phyloP scores from a whole-genome alignment of 2,113 vertebrate genomes.

The Platysteira castanea region DNA sequence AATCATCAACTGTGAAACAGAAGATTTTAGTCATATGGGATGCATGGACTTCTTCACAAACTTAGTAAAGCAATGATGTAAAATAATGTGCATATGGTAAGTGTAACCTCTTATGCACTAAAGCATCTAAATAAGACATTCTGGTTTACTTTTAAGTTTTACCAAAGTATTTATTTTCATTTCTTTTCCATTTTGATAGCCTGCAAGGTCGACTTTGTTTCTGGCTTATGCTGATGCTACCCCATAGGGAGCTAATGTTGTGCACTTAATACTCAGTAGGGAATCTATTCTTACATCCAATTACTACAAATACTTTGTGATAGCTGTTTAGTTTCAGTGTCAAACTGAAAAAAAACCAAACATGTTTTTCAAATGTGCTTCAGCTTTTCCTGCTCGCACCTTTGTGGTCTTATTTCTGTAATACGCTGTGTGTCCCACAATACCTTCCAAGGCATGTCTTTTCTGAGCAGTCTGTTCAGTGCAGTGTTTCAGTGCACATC shows the following conservation, averaged over 20 bases:
- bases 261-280: background rate
- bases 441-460: rapidly evolving
- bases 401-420: background rate
- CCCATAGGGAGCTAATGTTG: background rate
- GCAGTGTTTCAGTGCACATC: background rate
- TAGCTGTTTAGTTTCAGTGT: background rate
- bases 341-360: no score
- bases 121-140: background rate
- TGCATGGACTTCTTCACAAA: background rate
- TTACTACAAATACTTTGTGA: background rate
- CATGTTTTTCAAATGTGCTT: background rate
- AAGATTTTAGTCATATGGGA: background rate
- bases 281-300: background rate
- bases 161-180: background rate
- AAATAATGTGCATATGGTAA: background rate
- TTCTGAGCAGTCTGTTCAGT: background rate
- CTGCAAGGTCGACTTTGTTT: background rate
- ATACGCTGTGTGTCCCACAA: background rate
- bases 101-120: background rate
- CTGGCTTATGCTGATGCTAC: background rate
- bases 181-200: background rate
- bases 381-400: background rate
- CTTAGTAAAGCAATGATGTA: background rate
- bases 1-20: background rate
- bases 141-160: background rate